phyloP scores from a whole-genome alignment of 1,140 invertebrate genomes.

The Bombus terrestris region DNA sequence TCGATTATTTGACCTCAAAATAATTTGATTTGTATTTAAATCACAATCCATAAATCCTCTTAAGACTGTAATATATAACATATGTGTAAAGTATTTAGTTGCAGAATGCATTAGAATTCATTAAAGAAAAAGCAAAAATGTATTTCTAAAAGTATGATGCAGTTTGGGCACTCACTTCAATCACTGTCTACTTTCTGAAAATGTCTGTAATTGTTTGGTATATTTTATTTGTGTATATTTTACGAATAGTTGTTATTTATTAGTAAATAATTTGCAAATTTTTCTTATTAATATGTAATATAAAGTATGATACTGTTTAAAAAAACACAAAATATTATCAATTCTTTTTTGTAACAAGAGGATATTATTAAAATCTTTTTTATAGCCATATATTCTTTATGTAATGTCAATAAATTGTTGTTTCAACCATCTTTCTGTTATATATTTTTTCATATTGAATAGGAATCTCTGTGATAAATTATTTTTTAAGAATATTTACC shows the following conservation, averaged over 20 bases:
- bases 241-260: not conserved
- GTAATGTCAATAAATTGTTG: not conserved
- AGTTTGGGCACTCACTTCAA: no score
- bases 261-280: not conserved
- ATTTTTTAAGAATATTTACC: constrained; percentile 60
- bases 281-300: not conserved
- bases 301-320: not conserved
- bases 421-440: not conserved
- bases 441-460: not conserved
- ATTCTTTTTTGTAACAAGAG: not conserved
- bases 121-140: not conserved
- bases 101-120: not conserved
- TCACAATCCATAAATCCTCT: not conserved
- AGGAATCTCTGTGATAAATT: not conserved
- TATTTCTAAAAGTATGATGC: no score
- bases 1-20: no score
- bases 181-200: not conserved
- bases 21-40: not conserved
- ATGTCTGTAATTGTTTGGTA: not conserved
- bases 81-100: not conserved
- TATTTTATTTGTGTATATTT: not conserved
- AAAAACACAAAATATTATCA: not conserved
- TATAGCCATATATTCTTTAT: not conserved
- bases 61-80: not conserved
- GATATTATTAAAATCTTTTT: not conserved